These are phyloP conservation scores for Sycophila texana DNA, from an alignment of 2,888 invertebrate genomes.

Conservation along the genomic window DNA sequence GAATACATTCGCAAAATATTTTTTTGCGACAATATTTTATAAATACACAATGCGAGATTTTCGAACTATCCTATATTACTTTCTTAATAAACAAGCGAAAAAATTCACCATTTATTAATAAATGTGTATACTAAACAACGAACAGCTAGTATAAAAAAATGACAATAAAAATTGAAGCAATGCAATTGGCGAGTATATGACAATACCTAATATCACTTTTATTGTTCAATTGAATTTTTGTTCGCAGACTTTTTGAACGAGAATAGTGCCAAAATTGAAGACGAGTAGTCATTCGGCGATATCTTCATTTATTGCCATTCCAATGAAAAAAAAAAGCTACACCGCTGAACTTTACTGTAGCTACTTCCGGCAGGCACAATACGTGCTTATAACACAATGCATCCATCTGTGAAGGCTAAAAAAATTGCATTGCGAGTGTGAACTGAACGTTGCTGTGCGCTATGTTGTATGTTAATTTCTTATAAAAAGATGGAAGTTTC, in stretches of 20 bases:
- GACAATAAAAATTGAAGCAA: too few species aligned
- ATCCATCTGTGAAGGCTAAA: conserved; percentile 16
- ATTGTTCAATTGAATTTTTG: too few species aligned
- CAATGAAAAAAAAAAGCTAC: conserved; percentile 18
- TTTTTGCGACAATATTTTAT: background rate
- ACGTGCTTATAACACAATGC: conserved; percentile 8
- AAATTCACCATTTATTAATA: too few species aligned
- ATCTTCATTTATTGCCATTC: conserved; percentile 26
- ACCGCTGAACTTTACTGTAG: conserved; percentile 15
- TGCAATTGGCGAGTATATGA: too few species aligned
- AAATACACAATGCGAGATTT: too few species aligned
- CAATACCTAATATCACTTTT: too few species aligned
- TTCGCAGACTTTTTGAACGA: background rate
- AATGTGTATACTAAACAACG: too few species aligned
- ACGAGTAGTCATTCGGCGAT: conserved; percentile 7
- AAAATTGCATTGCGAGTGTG: conserved; percentile 11
- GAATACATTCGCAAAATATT: too few species aligned
- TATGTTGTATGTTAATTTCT: background rate
- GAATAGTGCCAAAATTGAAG: background rate
- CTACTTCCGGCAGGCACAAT: conserved; percentile 29
- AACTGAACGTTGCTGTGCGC: background rate
- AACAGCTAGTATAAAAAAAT: too few species aligned
- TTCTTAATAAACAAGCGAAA: too few species aligned
- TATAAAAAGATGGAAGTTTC: too few species aligned
- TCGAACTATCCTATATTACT: too few species aligned